Evolutionary conservation across 1,140 invertebrate species (phyloP), one percentile per base, ranked within the genome.

Genomic region (Drosophila ambigua): DNA sequence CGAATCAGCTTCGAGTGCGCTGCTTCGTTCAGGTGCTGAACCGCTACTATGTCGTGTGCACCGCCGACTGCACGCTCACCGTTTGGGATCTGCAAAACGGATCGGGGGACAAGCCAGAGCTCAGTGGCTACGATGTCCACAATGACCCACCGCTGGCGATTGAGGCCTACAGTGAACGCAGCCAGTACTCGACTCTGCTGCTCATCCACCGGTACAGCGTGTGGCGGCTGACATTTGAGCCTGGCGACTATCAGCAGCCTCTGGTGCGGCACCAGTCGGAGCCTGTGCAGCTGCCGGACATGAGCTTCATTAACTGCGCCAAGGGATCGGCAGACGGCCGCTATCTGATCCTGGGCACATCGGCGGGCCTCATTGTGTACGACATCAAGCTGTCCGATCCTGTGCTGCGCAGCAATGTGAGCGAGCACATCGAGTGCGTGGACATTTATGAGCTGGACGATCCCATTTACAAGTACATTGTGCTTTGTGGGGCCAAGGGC

Each of bases 281-380:
- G 45, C 20, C 35, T 1, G 46, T 83, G 2, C 62, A 62, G 2
- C 49, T 85, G 16, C 26, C 55, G 2, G 51, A 71, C 7, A 55
- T 41, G 23, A 39, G 48, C n/a, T 41, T 24, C 11, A 90, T 92
- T 9, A 84, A 73, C 15, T 92, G 91, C 39, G 79, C 76, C 5
- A 77, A 77, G 51, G 45, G 79, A 4, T 84, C 88, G 2, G 20
- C 55, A 3, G 88, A 90, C 5, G 59, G 65, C 5, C 31, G 72
- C 6, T 91, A 92, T 49, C 49, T 92, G 5, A 55, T 91, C 1
- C 52, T 92, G 23, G 91, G 91, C 5, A 92, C 91, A 0, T 43
- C 43, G 0, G 60, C 66, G 24, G 91, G 91, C 8, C 52, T 92
- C 0, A 71, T 90, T 6, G 76, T 92, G 1, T 90, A 88, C 9